phyloP scores from a whole-genome alignment of 2,113 vertebrate species.

The Cyanistes caeruleus region DNA sequence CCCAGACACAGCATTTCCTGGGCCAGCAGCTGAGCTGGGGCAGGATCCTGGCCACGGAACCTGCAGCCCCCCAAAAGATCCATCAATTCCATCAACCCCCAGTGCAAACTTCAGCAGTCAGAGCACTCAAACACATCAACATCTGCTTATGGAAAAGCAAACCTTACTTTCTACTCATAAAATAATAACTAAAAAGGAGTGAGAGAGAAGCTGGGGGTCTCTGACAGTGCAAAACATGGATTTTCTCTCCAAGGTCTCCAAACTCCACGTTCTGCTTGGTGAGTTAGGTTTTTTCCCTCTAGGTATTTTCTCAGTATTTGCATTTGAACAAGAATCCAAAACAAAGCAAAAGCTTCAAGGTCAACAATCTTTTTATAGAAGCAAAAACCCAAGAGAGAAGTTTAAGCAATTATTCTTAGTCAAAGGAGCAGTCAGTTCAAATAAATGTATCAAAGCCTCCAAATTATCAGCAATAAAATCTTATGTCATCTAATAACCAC shows the following conservation, averaged over 20 bases:
- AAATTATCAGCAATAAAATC: conserved; percentile 68
- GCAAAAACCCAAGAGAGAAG: conserved; percentile 39
- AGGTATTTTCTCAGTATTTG: not conserved
- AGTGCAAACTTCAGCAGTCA: not conserved
- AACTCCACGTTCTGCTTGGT: not conserved
- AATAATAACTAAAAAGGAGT: not conserved
- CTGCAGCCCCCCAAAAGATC: not conserved
- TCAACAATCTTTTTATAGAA: conserved; percentile 57
- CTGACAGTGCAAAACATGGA: not conserved
- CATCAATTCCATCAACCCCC: not conserved
- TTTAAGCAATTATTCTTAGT: conserved; percentile 57
- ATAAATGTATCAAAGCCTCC: conserved; percentile 44
- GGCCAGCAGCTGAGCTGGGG: not conserved
- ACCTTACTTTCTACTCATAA: not conserved
- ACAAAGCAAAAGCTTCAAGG: conserved; percentile 40
- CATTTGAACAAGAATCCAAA: conserved; percentile 56
- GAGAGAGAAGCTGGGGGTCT: not conserved
- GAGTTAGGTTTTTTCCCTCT: not conserved
- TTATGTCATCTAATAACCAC: conserved; percentile 33
- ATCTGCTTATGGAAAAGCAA: not conserved
- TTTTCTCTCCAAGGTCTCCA: not conserved
- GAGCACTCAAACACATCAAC: not conserved
- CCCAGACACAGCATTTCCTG: not conserved
- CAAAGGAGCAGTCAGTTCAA: conserved; percentile 47
- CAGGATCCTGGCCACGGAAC: not conserved